A percentile compares a stretch with the other conserved stretches of the same genome.
These are phyloP conservation scores for Coracopsis vasa DNA, from an alignment of 2,113 vertebrate species.

Conservation along the genomic window DNA sequence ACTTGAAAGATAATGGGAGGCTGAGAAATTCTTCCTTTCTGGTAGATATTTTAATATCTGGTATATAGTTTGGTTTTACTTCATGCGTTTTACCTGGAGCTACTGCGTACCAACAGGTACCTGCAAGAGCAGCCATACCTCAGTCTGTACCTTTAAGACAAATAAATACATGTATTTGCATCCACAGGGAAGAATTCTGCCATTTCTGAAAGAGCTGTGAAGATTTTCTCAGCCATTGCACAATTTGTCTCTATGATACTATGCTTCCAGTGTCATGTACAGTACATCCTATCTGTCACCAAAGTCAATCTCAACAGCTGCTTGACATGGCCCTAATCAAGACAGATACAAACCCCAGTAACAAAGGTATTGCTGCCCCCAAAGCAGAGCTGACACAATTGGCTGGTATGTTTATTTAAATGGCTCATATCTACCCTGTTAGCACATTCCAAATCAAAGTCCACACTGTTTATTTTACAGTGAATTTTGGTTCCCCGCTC, in stretches of 20 bases:
- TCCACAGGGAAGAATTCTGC: background rate
- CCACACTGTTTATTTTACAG: conserved; percentile 39
- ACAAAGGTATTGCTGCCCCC: background rate
- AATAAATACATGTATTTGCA: background rate
- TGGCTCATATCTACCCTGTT: conserved; percentile 32
- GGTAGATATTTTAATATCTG: background rate
- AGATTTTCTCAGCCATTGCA: conserved; percentile 15
- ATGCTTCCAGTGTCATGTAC: background rate
- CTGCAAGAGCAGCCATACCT: background rate
- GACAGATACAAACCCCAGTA: conserved; percentile 16
- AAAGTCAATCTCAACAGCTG: background rate
- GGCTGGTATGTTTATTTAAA: conserved; percentile 39
- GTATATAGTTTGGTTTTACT: background rate
- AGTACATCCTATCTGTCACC: background rate
- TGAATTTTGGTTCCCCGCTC: conserved; percentile 29
- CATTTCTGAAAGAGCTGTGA: background rate
- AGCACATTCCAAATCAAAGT: conserved; percentile 28
- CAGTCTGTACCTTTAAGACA: conserved; percentile 13
- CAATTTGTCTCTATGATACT: conserved; percentile 29
- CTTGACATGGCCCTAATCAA: conserved; percentile 24
- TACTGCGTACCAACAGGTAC: background rate
- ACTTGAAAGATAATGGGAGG: background rate
- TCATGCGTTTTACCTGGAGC: background rate
- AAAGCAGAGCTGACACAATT: conserved; percentile 10
- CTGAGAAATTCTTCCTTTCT: background rate